Evolutionary conservation across 53 echinoderm and acorn worm species (phyloP).

Genomic region (Antedon mediterranea): DNA sequence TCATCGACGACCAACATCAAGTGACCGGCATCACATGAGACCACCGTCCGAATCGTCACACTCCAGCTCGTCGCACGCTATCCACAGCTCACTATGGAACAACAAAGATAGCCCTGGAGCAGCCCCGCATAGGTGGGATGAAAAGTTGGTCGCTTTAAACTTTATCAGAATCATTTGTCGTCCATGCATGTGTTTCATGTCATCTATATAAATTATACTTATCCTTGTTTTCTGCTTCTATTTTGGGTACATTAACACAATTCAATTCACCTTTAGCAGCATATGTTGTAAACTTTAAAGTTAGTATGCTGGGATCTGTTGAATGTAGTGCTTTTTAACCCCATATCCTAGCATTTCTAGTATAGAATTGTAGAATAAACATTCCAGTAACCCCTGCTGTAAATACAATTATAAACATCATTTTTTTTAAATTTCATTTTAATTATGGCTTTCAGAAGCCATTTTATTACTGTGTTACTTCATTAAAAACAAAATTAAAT

Average conservation of each 20-base stretch:
- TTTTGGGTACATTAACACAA: background rate
- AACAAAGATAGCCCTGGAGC: conserved; percentile 74
- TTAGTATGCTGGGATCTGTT: background rate
- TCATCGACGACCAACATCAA: background rate
- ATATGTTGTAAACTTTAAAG: background rate
- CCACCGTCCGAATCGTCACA: background rate
- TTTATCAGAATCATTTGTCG: background rate
- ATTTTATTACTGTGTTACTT: too few relatives aligned
- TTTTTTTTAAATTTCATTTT: too few relatives aligned
- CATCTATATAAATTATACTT: background rate
- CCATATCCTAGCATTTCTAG: too few relatives aligned
- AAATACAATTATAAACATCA: too few relatives aligned
- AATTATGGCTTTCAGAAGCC: too few relatives aligned
- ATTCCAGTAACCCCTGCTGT: too few relatives aligned
- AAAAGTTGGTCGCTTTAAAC: background rate
- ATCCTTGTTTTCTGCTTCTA: background rate
- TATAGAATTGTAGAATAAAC: too few relatives aligned
- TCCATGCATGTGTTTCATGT: background rate
- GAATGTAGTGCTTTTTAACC: too few relatives aligned
- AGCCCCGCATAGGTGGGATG: conserved; percentile 68
- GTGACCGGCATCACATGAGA: background rate
- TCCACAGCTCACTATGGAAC: conserved; percentile 50
- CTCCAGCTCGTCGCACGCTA: background rate
- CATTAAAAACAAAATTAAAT: too few relatives aligned
- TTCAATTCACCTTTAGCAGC: background rate